Conservation (phyloP, 2,888 invertebrate genomes). For the Eustalomyia histrio region DNA sequence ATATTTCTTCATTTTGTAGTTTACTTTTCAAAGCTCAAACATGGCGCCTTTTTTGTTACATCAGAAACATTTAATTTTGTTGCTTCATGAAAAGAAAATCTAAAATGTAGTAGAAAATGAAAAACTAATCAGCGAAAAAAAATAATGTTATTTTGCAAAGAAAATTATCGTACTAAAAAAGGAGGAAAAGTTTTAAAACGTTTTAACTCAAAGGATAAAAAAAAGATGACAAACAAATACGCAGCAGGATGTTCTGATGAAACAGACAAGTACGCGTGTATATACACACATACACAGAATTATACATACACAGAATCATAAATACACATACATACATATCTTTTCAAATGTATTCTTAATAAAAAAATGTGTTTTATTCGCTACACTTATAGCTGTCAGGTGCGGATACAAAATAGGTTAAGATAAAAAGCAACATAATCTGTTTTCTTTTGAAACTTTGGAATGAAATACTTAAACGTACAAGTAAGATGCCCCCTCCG, state of each 20-base stretch:
- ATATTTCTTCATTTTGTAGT: neutral
- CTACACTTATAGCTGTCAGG: no score
- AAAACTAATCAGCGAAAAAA: conserved; percentile 12
- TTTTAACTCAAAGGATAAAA: neutral
- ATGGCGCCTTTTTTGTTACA: neutral
- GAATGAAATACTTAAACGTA: no score
- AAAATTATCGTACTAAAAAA: conserved; percentile 4
- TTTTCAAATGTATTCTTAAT: no score
- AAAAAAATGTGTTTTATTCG: no score
- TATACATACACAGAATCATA: no score
- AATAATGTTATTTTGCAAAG: conserved; percentile 12
- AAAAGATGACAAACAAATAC: neutral
- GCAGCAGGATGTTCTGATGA: neutral
- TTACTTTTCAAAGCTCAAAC: neutral
- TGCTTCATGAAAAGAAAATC: neutral
- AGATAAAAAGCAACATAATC: no score
- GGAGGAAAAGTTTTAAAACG: neutral
- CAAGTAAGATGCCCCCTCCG: no score
- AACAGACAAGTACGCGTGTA: neutral
- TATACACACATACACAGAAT: no score
- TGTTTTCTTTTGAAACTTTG: no score
- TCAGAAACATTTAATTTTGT: neutral
- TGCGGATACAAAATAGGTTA: no score
- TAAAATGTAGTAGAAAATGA: neutral
- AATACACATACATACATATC: no score